Evolutionary conservation across 1,140 invertebrate genomes (phyloP).

Genomic region (Solen grandis): DNA sequence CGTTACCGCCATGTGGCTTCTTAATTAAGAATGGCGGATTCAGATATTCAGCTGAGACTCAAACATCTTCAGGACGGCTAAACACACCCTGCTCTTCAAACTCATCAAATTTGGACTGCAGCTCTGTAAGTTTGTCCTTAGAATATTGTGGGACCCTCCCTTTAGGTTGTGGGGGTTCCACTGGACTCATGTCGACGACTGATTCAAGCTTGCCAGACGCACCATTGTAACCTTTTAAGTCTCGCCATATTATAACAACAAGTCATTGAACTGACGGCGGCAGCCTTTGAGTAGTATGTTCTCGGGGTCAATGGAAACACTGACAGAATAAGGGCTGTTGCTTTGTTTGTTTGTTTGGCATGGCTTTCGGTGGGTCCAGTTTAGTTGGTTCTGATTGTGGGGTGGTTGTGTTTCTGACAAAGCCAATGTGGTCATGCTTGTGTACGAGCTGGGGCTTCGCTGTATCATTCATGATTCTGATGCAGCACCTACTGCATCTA

Average conservation of each 20-base stretch:
- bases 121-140: constrained; percentile 25
- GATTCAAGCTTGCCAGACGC: constrained; percentile 37
- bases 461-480: constrained; percentile 19
- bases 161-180: constrained; percentile 56
- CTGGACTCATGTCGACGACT: constrained; percentile 51
- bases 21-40: constrained; percentile 54
- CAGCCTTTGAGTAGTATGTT: neutral
- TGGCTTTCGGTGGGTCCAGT: too few species aligned
- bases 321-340: constrained; percentile 4
- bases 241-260: constrained; percentile 27
- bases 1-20: constrained; percentile 52
- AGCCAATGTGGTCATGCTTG: constrained; percentile 15
- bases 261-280: neutral
- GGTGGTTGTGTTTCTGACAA: neutral
- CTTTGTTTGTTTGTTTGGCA: too few species aligned
- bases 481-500: neutral
- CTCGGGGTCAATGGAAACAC: constrained; percentile 21
- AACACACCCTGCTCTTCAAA: constrained; percentile 49
- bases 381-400: too few species aligned
- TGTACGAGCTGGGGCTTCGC: neutral
- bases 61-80: constrained; percentile 46
- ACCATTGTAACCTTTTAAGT: constrained; percentile 44
- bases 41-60: constrained; percentile 48
- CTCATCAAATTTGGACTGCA: constrained; percentile 52
- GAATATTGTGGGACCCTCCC: constrained; percentile 55